phyloP scores from a whole-genome alignment of 2,797 vertebrate species.

The Onychomys leucogaster region DNA sequence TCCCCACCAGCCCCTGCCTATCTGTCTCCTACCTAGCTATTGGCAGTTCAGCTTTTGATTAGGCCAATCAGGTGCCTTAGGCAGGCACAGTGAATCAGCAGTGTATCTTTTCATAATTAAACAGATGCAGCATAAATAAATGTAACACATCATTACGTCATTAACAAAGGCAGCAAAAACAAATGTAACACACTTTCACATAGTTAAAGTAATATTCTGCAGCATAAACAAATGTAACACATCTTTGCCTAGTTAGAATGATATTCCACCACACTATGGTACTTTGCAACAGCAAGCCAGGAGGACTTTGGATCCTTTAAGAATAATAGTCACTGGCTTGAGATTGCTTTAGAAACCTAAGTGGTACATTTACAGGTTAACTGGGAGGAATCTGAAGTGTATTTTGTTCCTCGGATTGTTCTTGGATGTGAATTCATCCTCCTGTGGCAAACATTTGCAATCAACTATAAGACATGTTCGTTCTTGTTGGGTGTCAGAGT shows the following conservation, averaged over 20 bases:
- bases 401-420: slow-evolving; percentile 32
- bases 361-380: neutral
- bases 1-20: neutral
- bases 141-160: neutral
- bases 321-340: neutral
- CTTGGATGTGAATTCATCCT: neutral
- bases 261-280: neutral
- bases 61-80: neutral
- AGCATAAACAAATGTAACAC: neutral
- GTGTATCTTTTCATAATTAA: neutral
- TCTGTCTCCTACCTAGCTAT: neutral
- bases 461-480: neutral
- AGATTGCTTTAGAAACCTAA: slow-evolving; percentile 17
- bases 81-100: neutral
- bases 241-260: neutral
- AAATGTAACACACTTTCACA: neutral
- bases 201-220: neutral
- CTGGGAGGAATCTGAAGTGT: neutral
- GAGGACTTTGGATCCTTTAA: neutral
- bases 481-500: neutral
- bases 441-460: neutral
- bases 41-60: neutral
- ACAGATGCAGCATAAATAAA: neutral
- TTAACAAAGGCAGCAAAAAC: neutral
- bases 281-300: neutral